A percentile compares a stretch with the other conserved stretches of the same genome.
Evolutionary conservation across 1,140 invertebrate genomes (phyloP).

Genomic region (Temnothorax curvispinosus): DNA sequence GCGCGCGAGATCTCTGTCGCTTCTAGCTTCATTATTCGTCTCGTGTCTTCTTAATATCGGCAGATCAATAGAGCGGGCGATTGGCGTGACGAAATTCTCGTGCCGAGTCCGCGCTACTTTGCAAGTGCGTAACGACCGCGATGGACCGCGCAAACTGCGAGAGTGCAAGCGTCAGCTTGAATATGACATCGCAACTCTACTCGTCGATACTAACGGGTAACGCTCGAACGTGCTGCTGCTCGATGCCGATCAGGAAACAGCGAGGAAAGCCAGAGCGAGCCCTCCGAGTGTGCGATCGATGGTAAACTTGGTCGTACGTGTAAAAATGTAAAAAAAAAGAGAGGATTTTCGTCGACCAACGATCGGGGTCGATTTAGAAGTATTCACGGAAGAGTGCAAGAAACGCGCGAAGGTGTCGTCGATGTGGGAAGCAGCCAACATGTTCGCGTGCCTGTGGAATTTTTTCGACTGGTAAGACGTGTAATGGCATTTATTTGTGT

Average conservation of each 20-base stretch:
- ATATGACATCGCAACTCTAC: neutral
- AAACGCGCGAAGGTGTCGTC: constrained; percentile 23
- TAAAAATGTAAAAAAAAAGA: constrained; percentile 35
- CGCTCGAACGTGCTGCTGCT: neutral
- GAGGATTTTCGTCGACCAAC: neutral
- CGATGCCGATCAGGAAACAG: neutral
- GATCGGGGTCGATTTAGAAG: neutral
- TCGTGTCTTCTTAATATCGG: neutral
- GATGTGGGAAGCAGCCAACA: constrained; percentile 78
- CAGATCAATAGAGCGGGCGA: neutral
- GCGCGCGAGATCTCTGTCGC: neutral
- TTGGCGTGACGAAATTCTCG: neutral
- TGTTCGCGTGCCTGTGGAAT: constrained; percentile 90
- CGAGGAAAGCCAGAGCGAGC: neutral
- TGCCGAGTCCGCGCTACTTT: neutral
- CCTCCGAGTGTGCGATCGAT: neutral
- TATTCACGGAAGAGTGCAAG: neutral
- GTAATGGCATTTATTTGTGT: neutral
- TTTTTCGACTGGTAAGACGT: constrained; percentile 89
- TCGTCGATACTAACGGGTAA: neutral
- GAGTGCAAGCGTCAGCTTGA: neutral
- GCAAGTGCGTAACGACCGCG: neutral
- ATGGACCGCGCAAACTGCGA: neutral
- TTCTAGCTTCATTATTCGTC: neutral
- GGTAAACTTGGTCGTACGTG: neutral